A percentile compares a stretch with the other conserved stretches of the same genome.
These are phyloP conservation scores for Thecophora atra DNA, from an alignment of 2,888 invertebrate genomes.

Conservation along the genomic window DNA sequence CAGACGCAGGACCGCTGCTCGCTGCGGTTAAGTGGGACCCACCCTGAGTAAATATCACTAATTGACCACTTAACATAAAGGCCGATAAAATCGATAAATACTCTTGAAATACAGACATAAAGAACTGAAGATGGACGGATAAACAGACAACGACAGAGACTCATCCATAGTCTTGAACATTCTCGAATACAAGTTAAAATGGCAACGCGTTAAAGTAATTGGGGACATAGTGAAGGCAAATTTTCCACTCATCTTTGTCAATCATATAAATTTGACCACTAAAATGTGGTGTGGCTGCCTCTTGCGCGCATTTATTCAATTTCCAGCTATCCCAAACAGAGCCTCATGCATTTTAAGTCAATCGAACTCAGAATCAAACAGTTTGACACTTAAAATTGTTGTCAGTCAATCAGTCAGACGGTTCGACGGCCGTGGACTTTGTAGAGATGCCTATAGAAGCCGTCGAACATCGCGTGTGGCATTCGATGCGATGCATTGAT, in stretches of 20 bases:
- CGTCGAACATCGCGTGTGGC: too few relatives aligned
- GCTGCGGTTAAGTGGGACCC: background rate
- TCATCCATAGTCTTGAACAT: background rate
- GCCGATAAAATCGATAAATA: slow-evolving; percentile 18
- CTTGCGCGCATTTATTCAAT: too few relatives aligned
- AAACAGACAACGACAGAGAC: background rate
- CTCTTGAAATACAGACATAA: background rate
- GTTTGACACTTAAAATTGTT: too few relatives aligned
- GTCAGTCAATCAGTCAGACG: too few relatives aligned
- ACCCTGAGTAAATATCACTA: slow-evolving; percentile 6
- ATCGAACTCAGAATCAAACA: background rate
- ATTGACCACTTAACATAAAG: slow-evolving; percentile 32
- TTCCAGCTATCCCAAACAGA: too few relatives aligned
- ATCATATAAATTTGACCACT: slow-evolving; percentile 24
- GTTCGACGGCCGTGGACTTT: too few relatives aligned
- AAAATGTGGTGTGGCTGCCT: background rate
- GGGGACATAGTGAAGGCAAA: slow-evolving; percentile 28
- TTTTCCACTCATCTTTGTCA: slow-evolving; percentile 25
- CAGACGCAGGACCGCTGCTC: too few relatives aligned
- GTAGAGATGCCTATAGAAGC: too few relatives aligned
- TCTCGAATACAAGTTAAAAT: too few relatives aligned
- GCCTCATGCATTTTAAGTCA: too few relatives aligned
- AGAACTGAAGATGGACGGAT: too few relatives aligned
- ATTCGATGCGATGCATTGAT: too few relatives aligned
- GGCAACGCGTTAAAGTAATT: slow-evolving; percentile 28